A percentile compares a stretch with the other conserved stretches of the same genome.
phyloP scores from a whole-genome alignment of 2,888 invertebrate species.

The Limnephilus marmoratus region DNA sequence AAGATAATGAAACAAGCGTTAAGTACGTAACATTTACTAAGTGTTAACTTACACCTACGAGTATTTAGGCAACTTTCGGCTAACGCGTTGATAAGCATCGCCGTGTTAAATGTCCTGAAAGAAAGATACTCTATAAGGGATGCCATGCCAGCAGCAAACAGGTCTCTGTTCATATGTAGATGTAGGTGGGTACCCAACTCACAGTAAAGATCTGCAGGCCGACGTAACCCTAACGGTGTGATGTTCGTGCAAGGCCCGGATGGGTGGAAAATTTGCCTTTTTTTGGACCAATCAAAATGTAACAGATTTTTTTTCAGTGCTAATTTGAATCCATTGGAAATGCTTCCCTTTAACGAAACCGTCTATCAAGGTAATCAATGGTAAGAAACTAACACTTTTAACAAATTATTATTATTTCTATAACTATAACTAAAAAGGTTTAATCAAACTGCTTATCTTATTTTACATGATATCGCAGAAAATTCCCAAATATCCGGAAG shows the following conservation, averaged over 20 bases:
- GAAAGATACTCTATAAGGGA: conserved; percentile 56
- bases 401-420: too few relatives aligned
- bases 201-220: background rate
- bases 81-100: conserved; percentile 64
- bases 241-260: background rate
- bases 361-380: too few relatives aligned
- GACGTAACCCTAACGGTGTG: background rate
- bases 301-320: too few relatives aligned
- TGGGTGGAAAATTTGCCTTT: background rate
- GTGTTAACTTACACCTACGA: conserved; percentile 10
- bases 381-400: too few relatives aligned
- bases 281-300: too few relatives aligned
- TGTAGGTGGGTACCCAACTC: background rate
- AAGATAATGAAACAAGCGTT: background rate
- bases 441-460: too few relatives aligned
- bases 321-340: too few relatives aligned
- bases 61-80: conserved; percentile 45
- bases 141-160: background rate
- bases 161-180: background rate
- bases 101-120: conserved; percentile 64
- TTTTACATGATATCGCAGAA: too few relatives aligned
- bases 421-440: too few relatives aligned
- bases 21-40: background rate
- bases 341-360: too few relatives aligned
- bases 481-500: too few relatives aligned